Conservation (phyloP, 2,797 vertebrate species). For the Malurus leucopterus region DNA sequence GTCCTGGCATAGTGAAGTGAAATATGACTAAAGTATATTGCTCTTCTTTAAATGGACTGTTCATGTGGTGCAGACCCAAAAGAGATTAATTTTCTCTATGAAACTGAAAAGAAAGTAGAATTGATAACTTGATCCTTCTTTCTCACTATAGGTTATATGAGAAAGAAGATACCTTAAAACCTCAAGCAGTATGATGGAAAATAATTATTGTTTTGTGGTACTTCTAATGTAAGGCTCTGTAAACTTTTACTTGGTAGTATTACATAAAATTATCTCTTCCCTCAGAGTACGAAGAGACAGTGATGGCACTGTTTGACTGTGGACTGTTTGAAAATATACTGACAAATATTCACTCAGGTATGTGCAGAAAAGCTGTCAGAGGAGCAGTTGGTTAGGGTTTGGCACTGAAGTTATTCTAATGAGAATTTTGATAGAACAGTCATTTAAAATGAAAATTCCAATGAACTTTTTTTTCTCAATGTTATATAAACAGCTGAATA, state of each 20-base stretch:
- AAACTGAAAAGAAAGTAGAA: not conserved
- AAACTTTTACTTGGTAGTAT: not conserved
- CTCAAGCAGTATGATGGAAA: not conserved
- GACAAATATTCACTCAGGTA: slow-evolving; percentile 65
- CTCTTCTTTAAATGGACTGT: not conserved
- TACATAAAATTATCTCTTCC: not conserved
- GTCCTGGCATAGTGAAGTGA: not conserved
- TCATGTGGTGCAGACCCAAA: not conserved
- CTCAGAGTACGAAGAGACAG: slow-evolving; percentile 73
- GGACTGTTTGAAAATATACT: slow-evolving; percentile 69
- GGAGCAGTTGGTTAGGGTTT: not conserved
- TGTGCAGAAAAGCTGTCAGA: not conserved
- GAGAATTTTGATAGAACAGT: not conserved
- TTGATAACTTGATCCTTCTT: not conserved
- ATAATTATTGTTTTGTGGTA: not conserved
- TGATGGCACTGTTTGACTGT: slow-evolving; percentile 68
- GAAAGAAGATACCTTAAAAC: not conserved
- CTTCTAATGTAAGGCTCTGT: not conserved
- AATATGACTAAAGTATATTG: not conserved
- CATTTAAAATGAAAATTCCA: not conserved
- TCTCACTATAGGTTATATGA: not conserved
- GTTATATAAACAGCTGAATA: not conserved
- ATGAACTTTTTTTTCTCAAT: not conserved
- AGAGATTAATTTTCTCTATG: not conserved
- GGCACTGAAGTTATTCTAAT: not conserved